Evolutionary conservation across 2,113 vertebrate species (phyloP).

Genomic region (Muscicapa adusta): DNA sequence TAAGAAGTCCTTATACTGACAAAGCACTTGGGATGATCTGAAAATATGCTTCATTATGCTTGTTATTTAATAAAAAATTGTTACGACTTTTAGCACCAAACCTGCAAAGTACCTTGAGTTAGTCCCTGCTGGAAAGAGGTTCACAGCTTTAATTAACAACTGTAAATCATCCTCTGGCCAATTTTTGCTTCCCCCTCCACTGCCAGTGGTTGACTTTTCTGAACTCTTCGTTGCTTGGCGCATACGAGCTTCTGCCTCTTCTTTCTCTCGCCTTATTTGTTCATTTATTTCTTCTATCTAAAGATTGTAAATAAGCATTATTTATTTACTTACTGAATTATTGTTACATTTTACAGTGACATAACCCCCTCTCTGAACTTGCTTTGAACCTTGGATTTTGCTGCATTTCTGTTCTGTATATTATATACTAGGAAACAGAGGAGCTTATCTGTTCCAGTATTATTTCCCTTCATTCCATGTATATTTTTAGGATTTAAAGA

Average conservation of each 20-base stretch:
- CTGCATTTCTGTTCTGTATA: not conserved
- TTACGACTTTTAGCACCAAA: not conserved
- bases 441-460: not conserved
- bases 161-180: constrained; percentile 97
- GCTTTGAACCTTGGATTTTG: not conserved
- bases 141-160: constrained; percentile 97
- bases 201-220: constrained; percentile 82
- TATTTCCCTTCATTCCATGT: not conserved
- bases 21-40: not conserved
- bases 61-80: not conserved
- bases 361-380: not conserved
- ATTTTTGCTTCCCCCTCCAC: constrained; percentile 82
- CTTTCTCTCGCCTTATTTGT: constrained; percentile 87
- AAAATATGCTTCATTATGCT: not conserved
- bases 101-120: constrained; percentile 85
- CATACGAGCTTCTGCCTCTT: constrained; percentile 88
- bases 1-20: not conserved
- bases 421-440: not conserved
- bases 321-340: not conserved
- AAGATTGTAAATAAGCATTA: constrained; percentile 16
- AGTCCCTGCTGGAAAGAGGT: constrained; percentile 97
- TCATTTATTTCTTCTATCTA: constrained; percentile 93
- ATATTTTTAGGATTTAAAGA: not conserved
- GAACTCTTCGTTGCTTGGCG: constrained; percentile 83
- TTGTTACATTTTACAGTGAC: not conserved